Evolutionary conservation across 1,140 invertebrate species (phyloP).

Genomic region (Metaphire vulgaris): DNA sequence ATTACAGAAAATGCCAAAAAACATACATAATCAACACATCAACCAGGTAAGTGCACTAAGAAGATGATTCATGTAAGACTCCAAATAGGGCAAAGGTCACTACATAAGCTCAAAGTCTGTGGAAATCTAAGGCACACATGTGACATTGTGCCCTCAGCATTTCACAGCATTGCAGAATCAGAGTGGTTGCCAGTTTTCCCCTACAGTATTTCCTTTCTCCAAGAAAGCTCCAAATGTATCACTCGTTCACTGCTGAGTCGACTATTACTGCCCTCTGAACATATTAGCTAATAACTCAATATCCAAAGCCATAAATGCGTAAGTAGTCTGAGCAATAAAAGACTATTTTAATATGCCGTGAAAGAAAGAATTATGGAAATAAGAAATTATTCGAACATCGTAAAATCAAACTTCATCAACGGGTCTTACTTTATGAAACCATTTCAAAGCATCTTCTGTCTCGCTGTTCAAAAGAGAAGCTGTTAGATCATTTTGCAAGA

Average conservation of each 20-base stretch:
- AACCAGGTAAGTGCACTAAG: too few relatives aligned
- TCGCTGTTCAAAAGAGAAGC: neutral
- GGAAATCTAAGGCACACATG: too few relatives aligned
- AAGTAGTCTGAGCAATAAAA: neutral
- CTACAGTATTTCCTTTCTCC: too few relatives aligned
- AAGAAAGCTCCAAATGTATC: too few relatives aligned
- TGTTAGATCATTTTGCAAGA: neutral
- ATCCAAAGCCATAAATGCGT: neutral
- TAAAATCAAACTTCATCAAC: neutral
- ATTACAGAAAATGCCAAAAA: too few relatives aligned
- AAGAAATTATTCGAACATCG: neutral
- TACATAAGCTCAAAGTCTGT: too few relatives aligned
- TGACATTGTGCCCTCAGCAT: too few relatives aligned
- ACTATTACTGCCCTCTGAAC: neutral
- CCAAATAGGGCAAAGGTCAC: too few relatives aligned
- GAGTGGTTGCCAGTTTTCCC: too few relatives aligned
- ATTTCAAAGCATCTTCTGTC: slow-evolving; percentile 19
- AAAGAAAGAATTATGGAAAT: neutral
- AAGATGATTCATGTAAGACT: too few relatives aligned
- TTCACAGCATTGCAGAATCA: too few relatives aligned
- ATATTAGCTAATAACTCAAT: neutral
- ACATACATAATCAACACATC: too few relatives aligned
- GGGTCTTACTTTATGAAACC: slow-evolving; percentile 23
- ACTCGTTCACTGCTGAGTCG: neutral
- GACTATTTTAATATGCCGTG: neutral